Evolutionary conservation across 2,797 vertebrate species (phyloP), one percentile per base, ranked within the genome.

Genomic region (Spea hammondii): DNA sequence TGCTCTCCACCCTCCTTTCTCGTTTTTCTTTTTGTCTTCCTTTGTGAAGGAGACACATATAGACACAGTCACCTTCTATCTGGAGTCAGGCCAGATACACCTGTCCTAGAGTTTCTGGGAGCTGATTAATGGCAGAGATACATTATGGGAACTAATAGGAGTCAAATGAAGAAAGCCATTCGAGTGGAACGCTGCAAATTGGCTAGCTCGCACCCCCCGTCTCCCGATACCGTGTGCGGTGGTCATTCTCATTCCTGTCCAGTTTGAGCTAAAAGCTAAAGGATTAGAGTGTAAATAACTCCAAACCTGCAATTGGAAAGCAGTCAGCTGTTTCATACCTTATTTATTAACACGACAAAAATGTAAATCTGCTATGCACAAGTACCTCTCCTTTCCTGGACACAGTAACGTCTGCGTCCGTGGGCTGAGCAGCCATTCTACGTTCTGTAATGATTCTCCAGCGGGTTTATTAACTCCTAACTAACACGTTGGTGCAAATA

Each of bases 111-210:
- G 84, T 91, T 91, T 90, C 85, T 88, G 66, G 89, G 83, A 85
- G 86, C 82, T 83, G 86, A 88, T 90, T 95, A 94, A 94, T 92
- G 88, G 91, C 89, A 88, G 89, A 90, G 88, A 94, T 93, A 94
- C 87, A 94, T 96, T 95, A 95, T 95, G 91, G 90, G 87, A 95
- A 87, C 89, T 95, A 96, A 97, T 95, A 92, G 92, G 92, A 94
- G 91, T 92, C 91, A 94, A 94, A 95, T 95, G 92, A 95, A 93
- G 92, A 93, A 93, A 95, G 91, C 91, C 91, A 94, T 90, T 90
- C 89, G 89, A 93, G 93, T 93, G 92, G 94, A 92, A 95, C 92
- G 83, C 85, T 83, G 89, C 88, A 92, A 94, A 95, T 94, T 93
- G 89, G 88, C 91, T 94, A 90, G 86, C 87, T 84, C 84, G 88